phyloP scores from a whole-genome alignment of 2,888 invertebrate genomes.

The Glyphotaelius pellucidus region DNA sequence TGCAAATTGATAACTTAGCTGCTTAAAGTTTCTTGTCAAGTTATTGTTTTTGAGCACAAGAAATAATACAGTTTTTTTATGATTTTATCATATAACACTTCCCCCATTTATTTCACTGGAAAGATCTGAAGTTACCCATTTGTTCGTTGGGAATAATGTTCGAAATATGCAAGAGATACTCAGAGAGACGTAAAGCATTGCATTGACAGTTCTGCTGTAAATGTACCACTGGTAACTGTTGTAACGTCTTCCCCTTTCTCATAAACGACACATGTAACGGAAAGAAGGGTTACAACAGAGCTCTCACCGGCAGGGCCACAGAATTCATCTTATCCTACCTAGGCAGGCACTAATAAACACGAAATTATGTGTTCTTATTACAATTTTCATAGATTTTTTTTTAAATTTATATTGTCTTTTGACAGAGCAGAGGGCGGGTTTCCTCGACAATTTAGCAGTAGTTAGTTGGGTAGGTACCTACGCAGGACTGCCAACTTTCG shows the following conservation, averaged over 20 bases:
- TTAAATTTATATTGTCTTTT: too few relatives aligned
- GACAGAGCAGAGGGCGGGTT: not conserved
- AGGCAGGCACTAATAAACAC: not conserved
- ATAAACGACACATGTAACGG: not conserved
- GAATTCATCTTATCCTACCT: not conserved
- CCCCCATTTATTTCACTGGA: not conserved
- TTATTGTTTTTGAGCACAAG: not conserved
- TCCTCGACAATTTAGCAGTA: not conserved
- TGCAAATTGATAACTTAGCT: not conserved
- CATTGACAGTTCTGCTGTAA: not conserved
- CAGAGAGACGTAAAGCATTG: too few relatives aligned
- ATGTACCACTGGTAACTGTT: not conserved
- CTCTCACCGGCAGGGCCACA: not conserved
- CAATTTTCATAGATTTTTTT: not conserved
- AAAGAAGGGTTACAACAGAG: not conserved
- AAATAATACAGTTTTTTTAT: too few relatives aligned
- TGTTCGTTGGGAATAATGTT: not conserved
- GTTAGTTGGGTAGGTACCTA: not conserved
- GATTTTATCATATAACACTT: not conserved
- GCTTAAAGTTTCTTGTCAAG: not conserved
- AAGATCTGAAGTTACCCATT: not conserved
- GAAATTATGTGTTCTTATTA: not conserved
- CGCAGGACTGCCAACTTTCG: slow-evolving; percentile 24
- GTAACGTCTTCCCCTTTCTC: not conserved
- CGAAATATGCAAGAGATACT: too few relatives aligned